phyloP scores from a whole-genome alignment of 2,888 invertebrate species.

The Sipha maydis region DNA sequence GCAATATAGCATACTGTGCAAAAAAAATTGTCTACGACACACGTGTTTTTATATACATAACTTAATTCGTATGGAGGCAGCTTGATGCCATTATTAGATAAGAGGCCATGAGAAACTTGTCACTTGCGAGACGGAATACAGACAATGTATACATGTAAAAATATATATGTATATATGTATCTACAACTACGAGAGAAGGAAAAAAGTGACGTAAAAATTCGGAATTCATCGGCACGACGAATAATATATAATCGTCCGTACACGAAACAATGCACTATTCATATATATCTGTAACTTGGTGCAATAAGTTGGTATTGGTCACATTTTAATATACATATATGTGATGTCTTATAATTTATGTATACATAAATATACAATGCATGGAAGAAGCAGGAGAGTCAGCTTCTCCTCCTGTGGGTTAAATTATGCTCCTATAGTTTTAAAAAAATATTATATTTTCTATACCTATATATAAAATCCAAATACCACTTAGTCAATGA shows the following conservation, averaged over 20 bases:
- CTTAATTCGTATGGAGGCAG: not conserved
- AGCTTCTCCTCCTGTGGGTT: too few species aligned
- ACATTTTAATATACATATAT: too few species aligned
- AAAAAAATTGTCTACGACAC: not conserved
- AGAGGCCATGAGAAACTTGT: constrained; percentile 12
- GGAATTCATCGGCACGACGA: constrained; percentile 1
- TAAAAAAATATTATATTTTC: too few species aligned
- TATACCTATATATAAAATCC: too few species aligned
- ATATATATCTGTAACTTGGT: too few species aligned
- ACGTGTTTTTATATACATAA: not conserved
- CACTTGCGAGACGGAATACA: not conserved
- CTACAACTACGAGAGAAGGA: not conserved
- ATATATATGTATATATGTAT: not conserved
- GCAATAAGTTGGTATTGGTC: too few species aligned
- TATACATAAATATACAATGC: too few species aligned
- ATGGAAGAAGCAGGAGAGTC: too few species aligned
- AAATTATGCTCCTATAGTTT: too few species aligned
- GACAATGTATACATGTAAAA: not conserved
- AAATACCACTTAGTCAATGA: too few species aligned
- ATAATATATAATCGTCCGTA: not conserved
- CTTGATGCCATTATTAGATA: not conserved
- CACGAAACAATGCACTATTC: not conserved
- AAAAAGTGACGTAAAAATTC: constrained; percentile 1
- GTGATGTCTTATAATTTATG: too few species aligned
- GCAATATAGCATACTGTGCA: not conserved